Base-by-base conservation (phyloP, 2,797 vertebrate species). In the Argyrosomus regius region DNA sequence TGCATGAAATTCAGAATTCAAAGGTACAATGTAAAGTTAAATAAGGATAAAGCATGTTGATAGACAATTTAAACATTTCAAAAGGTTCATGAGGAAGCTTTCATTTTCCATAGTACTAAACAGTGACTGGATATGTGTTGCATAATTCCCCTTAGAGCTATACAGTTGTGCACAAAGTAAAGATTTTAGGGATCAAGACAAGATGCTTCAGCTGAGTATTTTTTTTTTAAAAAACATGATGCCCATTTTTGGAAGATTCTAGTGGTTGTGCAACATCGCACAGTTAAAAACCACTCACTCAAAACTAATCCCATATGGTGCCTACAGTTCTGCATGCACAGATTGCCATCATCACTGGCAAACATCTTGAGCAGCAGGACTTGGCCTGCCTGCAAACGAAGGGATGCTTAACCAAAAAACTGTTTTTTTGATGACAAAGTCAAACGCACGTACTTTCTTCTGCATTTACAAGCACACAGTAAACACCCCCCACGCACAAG, bases 301-400 rank as follows among this genome's bases (percentile, higher is more conserved):
- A 63, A 45, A 62, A 75, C 72, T 89, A 87, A 92, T 89, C 74
- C 82, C 72, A 69, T 72, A 56, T 70, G 69, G 24, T 62, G 86
- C 59, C 49, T 20, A 52, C 53, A 59, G 65, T 28, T 43, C 64
- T 72, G 70, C 63, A 59, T 24, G 22, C 52, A 52, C 60, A 75
- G 46, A 80, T 70, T 73, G 63, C 63, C 68, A 57, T 83, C 72
- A 66, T 77, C 65, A 45, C 22, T 69, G 68, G 73, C 62, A 68
- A 82, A 78, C 60, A 78, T 75, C 58, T 53, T 59, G 35, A 77
- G 28, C 50, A 60, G 75, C 68, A 67, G 71, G 68, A 68, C 9
- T 20, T 56, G 54, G 68, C 39, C 64, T 67, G 41, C 6, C 52
- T 65, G 72, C 46, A 74, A 75, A 69, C 16, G 53, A 17, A 58